Base-by-base conservation (phyloP, 2,113 vertebrate species). In the Peucedramus taeniatus region DNA sequence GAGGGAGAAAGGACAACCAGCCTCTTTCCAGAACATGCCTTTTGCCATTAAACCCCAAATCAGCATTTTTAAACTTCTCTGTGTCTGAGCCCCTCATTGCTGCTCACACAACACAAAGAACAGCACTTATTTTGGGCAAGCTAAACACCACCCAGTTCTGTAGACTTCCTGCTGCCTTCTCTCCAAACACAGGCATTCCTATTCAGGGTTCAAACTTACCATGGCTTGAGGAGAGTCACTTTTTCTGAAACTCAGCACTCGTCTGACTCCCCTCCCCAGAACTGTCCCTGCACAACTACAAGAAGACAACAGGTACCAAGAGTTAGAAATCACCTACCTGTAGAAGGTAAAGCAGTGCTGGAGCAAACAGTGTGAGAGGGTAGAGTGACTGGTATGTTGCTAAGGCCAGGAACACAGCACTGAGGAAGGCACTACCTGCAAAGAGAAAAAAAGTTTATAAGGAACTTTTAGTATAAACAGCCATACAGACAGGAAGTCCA, bases 341-440 rank as follows among this genome's bases (percentile, higher is more conserved):
- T 40, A 99, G 98, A 51, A 99, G 96, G 92, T 98, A 99, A 7
- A 99, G 98, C 47, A 99, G 97, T 5, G 99, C 99, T 24, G 99
- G 98, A 83, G 98, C 98, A 83, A 99, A 99, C 76, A 99, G 93
- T 1, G 99, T 99, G 64, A 99, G 87, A 68, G 99, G 99, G 61
- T 99, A 99, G 89, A 99, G 98, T 81, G 99, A 99, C 97, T 99
- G 99, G 96, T 99, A 99, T 0, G 99, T 99, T 69, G 99, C 99
- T 97, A 99, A 95, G 31, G 99, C 98, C 94, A 99, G 98, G 90
- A 99, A 99, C 66, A 99, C 96, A 87, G 99, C 99, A 96, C 99
- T 99, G 93, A 99, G 98, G 95, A 99, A 98, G 79, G 98, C 97
- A 96, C 98, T 99, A 93, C 99, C 99, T 99, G 96, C 63, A 95